phyloP scores from a whole-genome alignment of 1,140 invertebrate species.

The Aporrectodea caliginosa region DNA sequence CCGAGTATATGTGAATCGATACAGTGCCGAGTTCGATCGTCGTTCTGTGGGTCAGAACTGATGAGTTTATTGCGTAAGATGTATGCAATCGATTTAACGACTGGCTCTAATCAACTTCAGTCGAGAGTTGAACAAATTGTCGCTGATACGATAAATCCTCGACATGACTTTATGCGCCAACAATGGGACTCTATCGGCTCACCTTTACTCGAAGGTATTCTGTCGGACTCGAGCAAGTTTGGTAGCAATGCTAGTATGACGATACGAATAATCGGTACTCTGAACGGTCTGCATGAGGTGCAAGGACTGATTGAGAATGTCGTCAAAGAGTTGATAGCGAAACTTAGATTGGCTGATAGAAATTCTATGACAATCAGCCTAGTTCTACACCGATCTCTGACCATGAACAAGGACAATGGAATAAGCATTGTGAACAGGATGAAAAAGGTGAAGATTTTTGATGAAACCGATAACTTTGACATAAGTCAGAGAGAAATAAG shows the following conservation, averaged over 20 bases:
- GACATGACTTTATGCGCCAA: neutral
- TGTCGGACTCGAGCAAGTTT: neutral
- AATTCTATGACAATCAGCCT: too few relatives aligned
- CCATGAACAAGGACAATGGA: too few relatives aligned
- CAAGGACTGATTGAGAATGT: neutral
- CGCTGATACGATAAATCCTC: neutral
- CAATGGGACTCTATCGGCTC: neutral
- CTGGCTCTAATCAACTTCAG: too few relatives aligned
- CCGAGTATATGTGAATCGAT: neutral
- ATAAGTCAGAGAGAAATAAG: too few relatives aligned
- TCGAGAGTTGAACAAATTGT: neutral
- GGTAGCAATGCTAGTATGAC: neutral
- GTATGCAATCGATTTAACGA: neutral
- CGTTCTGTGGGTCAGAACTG: neutral
- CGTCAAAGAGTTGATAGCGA: neutral
- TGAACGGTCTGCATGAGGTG: neutral
- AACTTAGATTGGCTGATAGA: too few relatives aligned
- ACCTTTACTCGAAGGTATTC: neutral
- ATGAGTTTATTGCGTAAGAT: neutral
- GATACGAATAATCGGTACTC: neutral
- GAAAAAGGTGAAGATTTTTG: too few relatives aligned
- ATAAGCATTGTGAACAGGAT: too few relatives aligned
- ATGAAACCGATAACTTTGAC: too few relatives aligned
- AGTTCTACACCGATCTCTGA: too few relatives aligned
- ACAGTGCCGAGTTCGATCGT: neutral